Percentiles rank a stretch among this genome's conserved stretches.
phyloP scores from a whole-genome alignment of 2,888 invertebrate genomes.

The Opisthograptis luteolata region DNA sequence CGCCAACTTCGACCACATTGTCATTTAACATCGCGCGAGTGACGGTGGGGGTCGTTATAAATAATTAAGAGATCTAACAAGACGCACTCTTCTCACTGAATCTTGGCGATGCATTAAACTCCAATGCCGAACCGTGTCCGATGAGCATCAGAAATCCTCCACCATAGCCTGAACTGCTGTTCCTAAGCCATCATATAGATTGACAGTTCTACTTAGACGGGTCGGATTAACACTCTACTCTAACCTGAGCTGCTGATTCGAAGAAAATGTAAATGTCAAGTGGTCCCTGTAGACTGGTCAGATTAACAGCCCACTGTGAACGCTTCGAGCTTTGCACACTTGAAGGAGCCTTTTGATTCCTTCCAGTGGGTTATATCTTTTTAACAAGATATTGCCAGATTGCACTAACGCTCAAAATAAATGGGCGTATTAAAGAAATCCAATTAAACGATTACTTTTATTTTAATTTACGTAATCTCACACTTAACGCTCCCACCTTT shows the following conservation, averaged over 20 bases:
- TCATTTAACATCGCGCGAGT: too few relatives aligned
- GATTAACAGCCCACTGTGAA: constrained; percentile 49
- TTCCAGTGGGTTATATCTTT: constrained; percentile 43
- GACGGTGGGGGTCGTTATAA: too few relatives aligned
- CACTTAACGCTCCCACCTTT: too few relatives aligned
- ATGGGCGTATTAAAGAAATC: too few relatives aligned
- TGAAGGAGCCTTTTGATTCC: constrained; percentile 64
- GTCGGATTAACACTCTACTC: constrained; percentile 42
- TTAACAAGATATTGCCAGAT: constrained; percentile 20
- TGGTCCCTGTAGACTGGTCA: constrained; percentile 45
- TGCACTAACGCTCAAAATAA: constrained; percentile 4
- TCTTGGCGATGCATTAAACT: constrained; percentile 57
- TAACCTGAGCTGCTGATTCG: constrained; percentile 27
- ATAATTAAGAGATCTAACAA: too few relatives aligned
- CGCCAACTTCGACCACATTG: too few relatives aligned
- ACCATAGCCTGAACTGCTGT: constrained; percentile 32
- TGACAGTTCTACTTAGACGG: constrained; percentile 19
- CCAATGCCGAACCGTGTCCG: constrained; percentile 59
- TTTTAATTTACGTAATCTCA: too few relatives aligned
- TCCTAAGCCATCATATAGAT: background rate
- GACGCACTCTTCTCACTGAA: constrained; percentile 28
- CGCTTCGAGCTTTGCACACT: constrained; percentile 57
- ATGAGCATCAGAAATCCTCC: constrained; percentile 52
- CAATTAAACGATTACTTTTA: too few relatives aligned
- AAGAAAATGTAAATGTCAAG: constrained; percentile 5